Base-by-base conservation (phyloP, 2,888 invertebrate genomes). In the Octonoba sinensis region DNA sequence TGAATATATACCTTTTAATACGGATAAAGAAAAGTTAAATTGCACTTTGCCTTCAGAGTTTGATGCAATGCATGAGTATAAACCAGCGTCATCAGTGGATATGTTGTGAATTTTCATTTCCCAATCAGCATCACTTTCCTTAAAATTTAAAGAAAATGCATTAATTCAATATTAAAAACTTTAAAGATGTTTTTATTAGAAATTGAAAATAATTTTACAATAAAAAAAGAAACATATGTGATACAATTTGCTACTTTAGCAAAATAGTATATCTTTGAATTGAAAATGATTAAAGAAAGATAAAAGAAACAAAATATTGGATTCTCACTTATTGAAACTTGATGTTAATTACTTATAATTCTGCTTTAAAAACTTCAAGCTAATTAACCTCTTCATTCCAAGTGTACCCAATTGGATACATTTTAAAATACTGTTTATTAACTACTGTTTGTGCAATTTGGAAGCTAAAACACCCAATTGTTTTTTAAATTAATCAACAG, bases 31-130 rank as follows among this genome's bases (percentile, higher is more conserved):
- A 20, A 54, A 57, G 22, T 70, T 46, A 44, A 44, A 46, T 24
- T 18, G 22, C 22, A 27, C 27, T 18, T 44, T 3, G 18, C 70
- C 57, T 18, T 16, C 36, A 18, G 8, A 18, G 44, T 57, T n/a
- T 20, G n/a, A n/a, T 15, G 57, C 70, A 16, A 70, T 15, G 36
- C 70, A 70, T 24, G 70, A 44, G 18, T 70, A 70, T 16, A 18
- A 16, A 46, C 70, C 70, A 27, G 20, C 70, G 36, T 70, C 70
- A 44, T 36, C 3, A 12, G 12, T 15, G n/a, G 56, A 27, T n/a
- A 44, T 36, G 36, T 57, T 70, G 4, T 49, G 44, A 16, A 66
- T 44, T 13, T 66, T 49, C 51, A 66, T 51, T 13, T 8, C 16
- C 13, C 13, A 15, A 18, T 12, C 51, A 47, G 8, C 49, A 15